These are phyloP conservation scores for Leucophenga maculata DNA, from an alignment of 2,888 invertebrate species.

Conservation along the genomic window DNA sequence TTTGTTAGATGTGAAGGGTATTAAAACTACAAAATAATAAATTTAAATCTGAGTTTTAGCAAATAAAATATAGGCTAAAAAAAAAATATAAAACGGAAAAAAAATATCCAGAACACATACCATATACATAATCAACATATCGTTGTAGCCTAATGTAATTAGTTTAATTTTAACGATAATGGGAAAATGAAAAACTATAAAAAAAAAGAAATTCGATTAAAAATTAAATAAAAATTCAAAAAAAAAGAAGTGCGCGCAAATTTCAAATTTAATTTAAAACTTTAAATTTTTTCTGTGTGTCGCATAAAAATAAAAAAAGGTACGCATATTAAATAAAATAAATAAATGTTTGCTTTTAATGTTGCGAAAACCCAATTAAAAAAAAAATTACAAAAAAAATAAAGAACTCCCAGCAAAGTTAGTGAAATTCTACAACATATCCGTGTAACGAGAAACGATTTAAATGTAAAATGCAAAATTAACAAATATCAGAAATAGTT, in stretches of 20 bases:
- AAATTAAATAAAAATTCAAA: no score
- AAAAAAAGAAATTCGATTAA: not conserved
- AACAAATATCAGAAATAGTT: not conserved
- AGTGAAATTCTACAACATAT: conserved; percentile 14
- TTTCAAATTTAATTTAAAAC: not conserved
- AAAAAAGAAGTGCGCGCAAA: not conserved
- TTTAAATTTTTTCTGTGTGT: no score
- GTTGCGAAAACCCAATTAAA: conserved; percentile 23
- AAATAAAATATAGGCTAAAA: not conserved
- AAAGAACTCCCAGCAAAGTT: conserved; percentile 3
- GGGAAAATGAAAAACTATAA: not conserved
- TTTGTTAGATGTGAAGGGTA: no score
- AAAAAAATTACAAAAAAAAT: conserved; percentile 13
- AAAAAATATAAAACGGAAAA: not conserved
- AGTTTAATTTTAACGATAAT: not conserved
- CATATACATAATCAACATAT: not conserved
- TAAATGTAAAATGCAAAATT: not conserved
- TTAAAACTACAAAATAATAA: no score
- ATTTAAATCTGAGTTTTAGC: not conserved
- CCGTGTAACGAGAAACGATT: not conserved
- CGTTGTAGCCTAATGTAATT: conserved; percentile 1
- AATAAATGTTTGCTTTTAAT: conserved; percentile 36
- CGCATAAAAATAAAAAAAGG: not conserved
- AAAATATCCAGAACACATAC: not conserved
- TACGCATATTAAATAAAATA: not conserved